Conservation (phyloP, 2,797 vertebrate species). For the Acanthornis magna region DNA sequence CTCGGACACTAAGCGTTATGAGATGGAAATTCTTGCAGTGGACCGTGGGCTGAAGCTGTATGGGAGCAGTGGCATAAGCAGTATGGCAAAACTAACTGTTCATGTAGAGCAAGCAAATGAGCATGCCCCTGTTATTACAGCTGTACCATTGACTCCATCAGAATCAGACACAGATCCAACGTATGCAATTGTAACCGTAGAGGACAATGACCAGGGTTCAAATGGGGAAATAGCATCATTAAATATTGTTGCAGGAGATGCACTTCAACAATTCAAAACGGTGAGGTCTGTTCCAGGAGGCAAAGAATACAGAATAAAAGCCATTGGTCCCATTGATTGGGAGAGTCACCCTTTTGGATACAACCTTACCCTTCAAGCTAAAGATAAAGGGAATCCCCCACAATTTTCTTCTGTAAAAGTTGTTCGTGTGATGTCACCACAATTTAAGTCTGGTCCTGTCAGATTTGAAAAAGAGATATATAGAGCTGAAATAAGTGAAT, state of each 20-base stretch:
- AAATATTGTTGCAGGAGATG: constrained; percentile 91
- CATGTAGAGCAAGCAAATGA: constrained; percentile 92
- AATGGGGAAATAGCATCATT: constrained; percentile 95
- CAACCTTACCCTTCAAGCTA: constrained; percentile 96
- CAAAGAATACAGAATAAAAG: constrained; percentile 95
- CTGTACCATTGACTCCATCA: constrained; percentile 81
- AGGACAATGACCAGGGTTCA: constrained; percentile 89
- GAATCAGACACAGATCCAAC: constrained; percentile 87
- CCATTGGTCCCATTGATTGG: constrained; percentile 86
- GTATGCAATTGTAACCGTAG: constrained; percentile 88
- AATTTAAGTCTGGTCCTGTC: constrained; percentile 86
- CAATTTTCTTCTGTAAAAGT: constrained; percentile 92
- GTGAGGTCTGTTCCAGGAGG: constrained; percentile 89
- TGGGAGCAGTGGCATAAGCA: constrained; percentile 96
- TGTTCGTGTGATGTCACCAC: constrained; percentile 86
- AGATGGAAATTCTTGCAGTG: constrained; percentile 94
- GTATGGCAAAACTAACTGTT: constrained; percentile 91
- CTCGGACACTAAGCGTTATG: constrained; percentile 84
- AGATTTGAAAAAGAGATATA: constrained; percentile 89
- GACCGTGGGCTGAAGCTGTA: constrained; percentile 97
- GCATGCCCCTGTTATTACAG: constrained; percentile 86
- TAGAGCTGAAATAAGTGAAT: constrained; percentile 92
- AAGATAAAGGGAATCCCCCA: constrained; percentile 93
- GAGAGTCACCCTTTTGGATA: constrained; percentile 91
- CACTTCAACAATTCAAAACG: constrained; percentile 89